A percentile compares a stretch with the other conserved stretches of the same genome.
Conservation (phyloP, 2,797 vertebrate species). For the Dallia pectoralis region DNA sequence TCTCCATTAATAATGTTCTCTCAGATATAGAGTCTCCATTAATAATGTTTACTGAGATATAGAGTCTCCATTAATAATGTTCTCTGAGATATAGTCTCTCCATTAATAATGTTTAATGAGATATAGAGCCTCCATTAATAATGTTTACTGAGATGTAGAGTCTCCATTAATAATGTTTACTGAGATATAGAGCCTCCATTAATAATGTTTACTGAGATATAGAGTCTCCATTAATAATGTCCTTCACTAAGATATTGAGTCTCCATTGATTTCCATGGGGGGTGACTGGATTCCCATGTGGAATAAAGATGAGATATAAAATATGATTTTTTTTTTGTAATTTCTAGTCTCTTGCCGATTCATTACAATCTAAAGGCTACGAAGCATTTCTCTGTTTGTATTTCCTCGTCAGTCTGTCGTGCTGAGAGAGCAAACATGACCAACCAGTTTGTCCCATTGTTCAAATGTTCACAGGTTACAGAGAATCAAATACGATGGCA, state of each 20-base stretch:
- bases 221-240: neutral
- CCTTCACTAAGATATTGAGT: neutral
- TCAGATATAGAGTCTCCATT: neutral
- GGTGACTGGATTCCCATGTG: neutral
- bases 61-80: neutral
- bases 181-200: neutral
- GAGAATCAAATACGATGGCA: constrained; percentile 47
- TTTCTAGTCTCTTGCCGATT: constrained; percentile 30
- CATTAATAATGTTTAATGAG: no score
- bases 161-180: neutral
- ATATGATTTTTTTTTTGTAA: neutral
- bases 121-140: no score
- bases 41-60: neutral
- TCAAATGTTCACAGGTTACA: constrained; percentile 57
- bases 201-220: neutral
- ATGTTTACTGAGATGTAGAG: neutral
- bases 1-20: neutral
- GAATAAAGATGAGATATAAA: neutral
- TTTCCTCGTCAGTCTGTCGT: constrained; percentile 38
- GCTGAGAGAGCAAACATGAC: constrained; percentile 28
- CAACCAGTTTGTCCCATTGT: constrained; percentile 60
- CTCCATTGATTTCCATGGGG: neutral
- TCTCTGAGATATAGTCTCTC: neutral
- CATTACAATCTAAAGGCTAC: constrained; percentile 11
- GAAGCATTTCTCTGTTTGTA: constrained; percentile 42